Evolutionary conservation across 2,113 vertebrate genomes (phyloP), one percentile per base, ranked within the genome.

Genomic region (Callocephalon fimbriatum): DNA sequence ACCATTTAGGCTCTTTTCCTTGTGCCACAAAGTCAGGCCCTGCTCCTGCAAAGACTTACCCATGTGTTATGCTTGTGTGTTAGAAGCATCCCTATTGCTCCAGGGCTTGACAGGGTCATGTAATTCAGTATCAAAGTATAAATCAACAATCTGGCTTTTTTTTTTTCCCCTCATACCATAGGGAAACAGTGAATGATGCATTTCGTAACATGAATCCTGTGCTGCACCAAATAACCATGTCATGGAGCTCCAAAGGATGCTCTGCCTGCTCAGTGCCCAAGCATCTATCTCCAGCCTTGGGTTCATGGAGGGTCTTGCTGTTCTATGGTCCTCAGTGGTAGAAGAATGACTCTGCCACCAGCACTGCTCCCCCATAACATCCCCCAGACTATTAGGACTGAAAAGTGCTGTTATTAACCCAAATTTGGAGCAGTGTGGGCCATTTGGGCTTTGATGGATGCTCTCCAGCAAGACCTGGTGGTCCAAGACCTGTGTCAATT

Each of bases 291-390:
- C 23, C 32, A 25, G 23, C 19, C 35, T 45, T 10, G 7, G 31
- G 12, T n/a, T 85, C 37, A 9, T 0, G 0, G 18, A 42, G 2
- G 40, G 6, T 77, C 37, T 74, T 8, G 0, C 40, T 27, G 15
- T 17, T 7, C 5, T 6, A 0, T 32, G n/a, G 15, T 84, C 59
- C 44, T 70, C 2, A 0, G 5, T 26, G 15, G 8, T 3, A 3
- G 35, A 56, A 18, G 4, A 12, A 68, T 4, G 12, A 8, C 53
- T 89, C 47, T 37, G 38, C 29, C 42, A 22, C 25, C 32, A 42
- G 26, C 27, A 26, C 0, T 37, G 26, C 11, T 56, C 21, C 27
- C 31, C n/a, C 10, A 8, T 11, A 19, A 12, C 10, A 6, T 8
- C 1, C 53, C 18, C 15, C 27, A 35, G n/a, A 26, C 16, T 58